Percentiles rank a stretch among this genome's conserved stretches.
phyloP scores from a whole-genome alignment of 1,140 invertebrate species.

The Neodiprion fabricii region DNA sequence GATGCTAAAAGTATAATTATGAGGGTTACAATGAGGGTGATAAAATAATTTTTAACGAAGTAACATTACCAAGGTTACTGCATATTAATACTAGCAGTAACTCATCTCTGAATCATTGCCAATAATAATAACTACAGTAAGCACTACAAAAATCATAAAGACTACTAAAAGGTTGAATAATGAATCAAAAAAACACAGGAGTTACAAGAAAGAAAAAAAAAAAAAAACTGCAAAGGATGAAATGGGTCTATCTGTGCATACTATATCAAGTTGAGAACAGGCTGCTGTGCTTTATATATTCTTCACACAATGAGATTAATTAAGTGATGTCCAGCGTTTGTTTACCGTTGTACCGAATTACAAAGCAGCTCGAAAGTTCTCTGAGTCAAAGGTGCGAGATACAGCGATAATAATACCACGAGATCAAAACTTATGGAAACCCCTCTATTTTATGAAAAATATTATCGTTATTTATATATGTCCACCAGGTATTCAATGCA shows the following conservation, averaged over 20 bases:
- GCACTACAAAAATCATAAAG: not conserved
- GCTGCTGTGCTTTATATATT: not conserved
- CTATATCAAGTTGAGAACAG: not conserved
- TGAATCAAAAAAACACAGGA: not conserved
- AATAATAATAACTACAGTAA: not conserved
- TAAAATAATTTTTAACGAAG: not conserved
- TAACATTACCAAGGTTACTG: not conserved
- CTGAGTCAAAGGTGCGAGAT: not conserved
- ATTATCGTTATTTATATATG: too few species aligned
- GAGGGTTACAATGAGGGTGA: not conserved
- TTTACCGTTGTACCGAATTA: not conserved
- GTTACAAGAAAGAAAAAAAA: not conserved
- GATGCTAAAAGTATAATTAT: not conserved
- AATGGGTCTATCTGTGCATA: not conserved
- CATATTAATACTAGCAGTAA: not conserved
- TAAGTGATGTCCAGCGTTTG: not conserved
- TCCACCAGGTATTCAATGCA: too few species aligned
- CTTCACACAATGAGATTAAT: constrained; percentile 5
- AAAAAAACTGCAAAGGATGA: not conserved
- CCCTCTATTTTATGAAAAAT: too few species aligned
- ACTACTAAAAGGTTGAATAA: not conserved
- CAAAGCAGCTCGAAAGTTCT: not conserved
- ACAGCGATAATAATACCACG: not conserved
- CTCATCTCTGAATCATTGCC: not conserved
- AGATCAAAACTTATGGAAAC: too few species aligned